Evolutionary conservation across 2,797 vertebrate genomes (phyloP), one percentile per base, ranked within the genome.

Genomic region (Clarias platycephalus): DNA sequence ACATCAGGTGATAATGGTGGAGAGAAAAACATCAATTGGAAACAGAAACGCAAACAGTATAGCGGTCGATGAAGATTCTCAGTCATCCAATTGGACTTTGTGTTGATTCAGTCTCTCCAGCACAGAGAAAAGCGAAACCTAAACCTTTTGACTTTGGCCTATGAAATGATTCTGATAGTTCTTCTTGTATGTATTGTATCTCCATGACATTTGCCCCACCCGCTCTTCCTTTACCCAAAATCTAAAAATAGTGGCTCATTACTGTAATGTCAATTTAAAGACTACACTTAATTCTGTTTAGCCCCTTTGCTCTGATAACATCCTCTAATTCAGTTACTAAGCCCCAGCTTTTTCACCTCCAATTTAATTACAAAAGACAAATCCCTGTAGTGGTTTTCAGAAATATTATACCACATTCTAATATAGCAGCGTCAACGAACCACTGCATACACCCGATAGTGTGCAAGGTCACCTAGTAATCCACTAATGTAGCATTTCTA

Each of bases 401-500:
- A 60, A 31, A 37, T 63, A n/a, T 78, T 60, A 34, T 24, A 37
- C 57, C 57, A 60, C 37, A 16, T 49, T 26, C 40, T 40, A 6
- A 49, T 16, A 49, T 2, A 8, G 10, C 34, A 37, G 4, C 34
- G 13, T 49, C 13, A 49, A 22, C 0, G 20, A 68, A 68, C 37
- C 34, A 22, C 34, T 70, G 34, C 34, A 22, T 22, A 53, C 49
- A n/a, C 40, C 72, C 16, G 34, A 44, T 5, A 60, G 16, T 34
- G 63, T 37, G 22, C 7, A 58, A 12, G 22, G 44, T 31, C 28
- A 22, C 12, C 44, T 16, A 66, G 58, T 26, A 57, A 5, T 74
- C 53, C 3, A 74, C 16, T 68, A 68, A 44, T 7, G 40, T 28
- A 0, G 87, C 22, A 22, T 5, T 53, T 74, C 74, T 91, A 98